Evolutionary conservation across 2,888 invertebrate genomes (phyloP).

Genomic region (Chloroclystis v-ata): DNA sequence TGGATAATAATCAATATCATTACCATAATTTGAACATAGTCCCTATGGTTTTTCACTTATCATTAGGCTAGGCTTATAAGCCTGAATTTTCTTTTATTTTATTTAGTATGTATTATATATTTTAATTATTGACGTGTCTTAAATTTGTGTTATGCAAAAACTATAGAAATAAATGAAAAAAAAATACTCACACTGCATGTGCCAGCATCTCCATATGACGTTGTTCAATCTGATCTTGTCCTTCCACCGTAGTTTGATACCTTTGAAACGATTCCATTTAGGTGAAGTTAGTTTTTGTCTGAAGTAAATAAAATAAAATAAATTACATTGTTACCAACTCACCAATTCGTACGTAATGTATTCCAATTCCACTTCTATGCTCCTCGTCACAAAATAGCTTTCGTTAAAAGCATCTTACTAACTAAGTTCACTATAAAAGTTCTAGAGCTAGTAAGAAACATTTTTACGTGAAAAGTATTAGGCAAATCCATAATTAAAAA

Average conservation of each 20-base stretch:
- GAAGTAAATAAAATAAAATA: slow-evolving; percentile 57
- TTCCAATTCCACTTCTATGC: slow-evolving; percentile 33
- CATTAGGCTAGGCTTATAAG: too few relatives aligned
- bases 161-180: slow-evolving; percentile 6
- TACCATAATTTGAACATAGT: too few relatives aligned
- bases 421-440: slow-evolving; percentile 56
- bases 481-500: slow-evolving; percentile 56
- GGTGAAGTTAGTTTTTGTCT: slow-evolving; percentile 99
- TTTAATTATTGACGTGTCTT: too few relatives aligned
- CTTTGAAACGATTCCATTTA: slow-evolving; percentile 99
- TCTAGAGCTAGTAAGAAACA: slow-evolving; percentile 54
- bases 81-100: too few relatives aligned
- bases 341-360: too few relatives aligned
- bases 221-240: slow-evolving; percentile 99
- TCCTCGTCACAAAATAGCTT: slow-evolving; percentile 58
- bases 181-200: slow-evolving; percentile 94
- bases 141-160: too few relatives aligned
- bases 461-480: slow-evolving; percentile 55
- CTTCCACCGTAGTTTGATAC: slow-evolving; percentile 97
- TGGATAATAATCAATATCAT: background rate
- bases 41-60: too few relatives aligned
- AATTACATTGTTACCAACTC: slow-evolving; percentile 37
- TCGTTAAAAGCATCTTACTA: slow-evolving; percentile 46
- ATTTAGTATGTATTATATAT: too few relatives aligned
- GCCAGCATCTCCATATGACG: slow-evolving; percentile 99